These are phyloP conservation scores for Oxyscelio sp. DNA, from an alignment of 2,888 invertebrate species.

Conservation along the genomic window DNA sequence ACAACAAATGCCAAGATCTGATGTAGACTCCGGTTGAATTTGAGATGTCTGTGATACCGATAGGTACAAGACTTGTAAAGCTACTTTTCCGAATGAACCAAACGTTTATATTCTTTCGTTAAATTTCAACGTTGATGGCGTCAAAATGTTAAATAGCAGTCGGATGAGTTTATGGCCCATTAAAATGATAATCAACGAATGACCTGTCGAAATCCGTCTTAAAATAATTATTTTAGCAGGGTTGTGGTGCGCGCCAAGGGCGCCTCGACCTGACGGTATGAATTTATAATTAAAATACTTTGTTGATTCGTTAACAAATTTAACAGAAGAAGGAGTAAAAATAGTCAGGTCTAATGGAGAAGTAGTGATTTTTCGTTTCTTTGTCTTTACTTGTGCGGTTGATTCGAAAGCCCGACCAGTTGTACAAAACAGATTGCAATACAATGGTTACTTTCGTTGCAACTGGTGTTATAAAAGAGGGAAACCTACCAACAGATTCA, in stretches of 20 bases:
- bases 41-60: conserved; percentile 27
- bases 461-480: conserved; percentile 17
- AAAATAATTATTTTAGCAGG: conserved; percentile 21
- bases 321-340: conserved; percentile 11
- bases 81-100: conserved; percentile 7
- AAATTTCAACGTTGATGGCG: conserved; percentile 40
- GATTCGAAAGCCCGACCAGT: conserved; percentile 41
- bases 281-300: conserved; percentile 38
- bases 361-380: conserved; percentile 21
- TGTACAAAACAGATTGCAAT: neutral
- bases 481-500: conserved; percentile 5
- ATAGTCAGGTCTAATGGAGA: conserved; percentile 6
- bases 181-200: conserved; percentile 27
- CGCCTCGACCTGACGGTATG: conserved; percentile 17
- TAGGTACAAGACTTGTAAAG: conserved; percentile 33
- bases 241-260: conserved; percentile 8
- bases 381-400: conserved; percentile 30
- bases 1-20: neutral
- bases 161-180: conserved; percentile 34
- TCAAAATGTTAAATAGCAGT: conserved; percentile 32
- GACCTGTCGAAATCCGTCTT: conserved; percentile 12
- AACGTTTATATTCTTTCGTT: conserved; percentile 18
- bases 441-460: conserved; percentile 1
- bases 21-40: neutral
- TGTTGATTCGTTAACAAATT: neutral